Conservation (phyloP, 2,797 vertebrate genomes). For the Myripristis jacobus region DNA sequence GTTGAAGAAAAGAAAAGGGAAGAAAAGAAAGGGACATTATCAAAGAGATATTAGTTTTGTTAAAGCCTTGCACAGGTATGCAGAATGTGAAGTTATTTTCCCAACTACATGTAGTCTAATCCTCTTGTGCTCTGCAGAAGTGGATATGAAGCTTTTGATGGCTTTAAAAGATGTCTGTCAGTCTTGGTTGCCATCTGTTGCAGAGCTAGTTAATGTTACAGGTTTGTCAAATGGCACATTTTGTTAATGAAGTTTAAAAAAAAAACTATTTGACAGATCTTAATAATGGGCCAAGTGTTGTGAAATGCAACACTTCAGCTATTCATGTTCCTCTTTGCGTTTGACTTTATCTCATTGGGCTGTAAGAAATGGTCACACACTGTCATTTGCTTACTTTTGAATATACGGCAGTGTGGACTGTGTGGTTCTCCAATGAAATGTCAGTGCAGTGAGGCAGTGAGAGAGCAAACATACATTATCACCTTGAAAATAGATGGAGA, state of each 20-base stretch:
- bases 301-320: slow-evolving; percentile 49
- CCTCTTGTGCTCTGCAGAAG: slow-evolving; percentile 2
- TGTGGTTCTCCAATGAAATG: slow-evolving; percentile 18
- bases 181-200: slow-evolving; percentile 2
- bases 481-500: slow-evolving; percentile 46
- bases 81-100: neutral
- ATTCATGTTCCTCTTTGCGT: slow-evolving; percentile 40
- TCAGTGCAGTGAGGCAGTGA: slow-evolving; percentile 42
- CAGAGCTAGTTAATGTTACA: slow-evolving; percentile 16
- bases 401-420: neutral
- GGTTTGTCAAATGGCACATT: slow-evolving; percentile 32
- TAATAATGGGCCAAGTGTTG: slow-evolving; percentile 46
- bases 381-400: neutral
- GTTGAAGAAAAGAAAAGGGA: slow-evolving; percentile 50
- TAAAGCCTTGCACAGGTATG: slow-evolving; percentile 39
- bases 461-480: slow-evolving; percentile 56
- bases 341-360: slow-evolving; percentile 63
- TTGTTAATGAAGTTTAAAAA: slow-evolving; percentile 34
- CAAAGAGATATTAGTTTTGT: slow-evolving; percentile 35
- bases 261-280: slow-evolving; percentile 14
- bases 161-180: slow-evolving; percentile 12
- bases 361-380: neutral
- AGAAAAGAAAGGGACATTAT: slow-evolving; percentile 53
- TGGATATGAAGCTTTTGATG: neutral
- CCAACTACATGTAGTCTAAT: neutral